phyloP scores from a whole-genome alignment of 2,888 invertebrate species.

The Sepioteuthis lessoniana region DNA sequence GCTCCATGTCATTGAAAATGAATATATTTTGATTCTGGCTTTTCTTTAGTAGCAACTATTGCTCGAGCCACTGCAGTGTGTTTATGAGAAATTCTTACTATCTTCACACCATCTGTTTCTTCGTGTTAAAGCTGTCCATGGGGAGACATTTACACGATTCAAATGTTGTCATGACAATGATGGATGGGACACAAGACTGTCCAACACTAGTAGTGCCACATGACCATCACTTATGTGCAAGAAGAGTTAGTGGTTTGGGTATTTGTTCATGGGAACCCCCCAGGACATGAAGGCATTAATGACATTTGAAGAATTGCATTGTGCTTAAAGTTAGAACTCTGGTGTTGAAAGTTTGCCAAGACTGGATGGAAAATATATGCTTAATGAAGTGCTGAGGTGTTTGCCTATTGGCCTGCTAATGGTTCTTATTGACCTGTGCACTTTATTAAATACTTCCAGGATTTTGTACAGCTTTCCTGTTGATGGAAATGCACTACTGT shows the following conservation, averaged over 20 bases:
- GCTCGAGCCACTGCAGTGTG: not conserved
- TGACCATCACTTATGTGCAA: not conserved
- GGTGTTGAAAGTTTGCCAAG: not conserved
- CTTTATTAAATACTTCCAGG: not conserved
- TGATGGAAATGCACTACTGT: not conserved
- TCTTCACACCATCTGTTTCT: conserved; percentile 33
- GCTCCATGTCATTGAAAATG: not conserved
- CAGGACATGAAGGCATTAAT: not conserved
- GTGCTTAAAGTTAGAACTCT: not conserved
- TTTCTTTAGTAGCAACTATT: not conserved
- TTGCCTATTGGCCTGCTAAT: not conserved
- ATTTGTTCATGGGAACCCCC: conserved; percentile 33
- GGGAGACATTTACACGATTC: conserved; percentile 33
- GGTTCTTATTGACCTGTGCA: conserved; percentile 11
- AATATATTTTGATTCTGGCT: not conserved
- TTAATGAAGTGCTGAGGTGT: conserved; percentile 21
- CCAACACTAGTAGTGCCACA: conserved; percentile 20
- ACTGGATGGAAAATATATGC: not conserved
- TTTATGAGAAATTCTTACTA: not conserved
- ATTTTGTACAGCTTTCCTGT: not conserved
- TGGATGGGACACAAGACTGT: conserved; percentile 11
- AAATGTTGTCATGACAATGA: conserved; percentile 33
- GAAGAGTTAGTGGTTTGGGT: not conserved
- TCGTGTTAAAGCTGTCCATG: not conserved
- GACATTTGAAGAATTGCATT: conserved; percentile 21